Conservation (phyloP, 2,113 vertebrate genomes). For the Antigone vipio region DNA sequence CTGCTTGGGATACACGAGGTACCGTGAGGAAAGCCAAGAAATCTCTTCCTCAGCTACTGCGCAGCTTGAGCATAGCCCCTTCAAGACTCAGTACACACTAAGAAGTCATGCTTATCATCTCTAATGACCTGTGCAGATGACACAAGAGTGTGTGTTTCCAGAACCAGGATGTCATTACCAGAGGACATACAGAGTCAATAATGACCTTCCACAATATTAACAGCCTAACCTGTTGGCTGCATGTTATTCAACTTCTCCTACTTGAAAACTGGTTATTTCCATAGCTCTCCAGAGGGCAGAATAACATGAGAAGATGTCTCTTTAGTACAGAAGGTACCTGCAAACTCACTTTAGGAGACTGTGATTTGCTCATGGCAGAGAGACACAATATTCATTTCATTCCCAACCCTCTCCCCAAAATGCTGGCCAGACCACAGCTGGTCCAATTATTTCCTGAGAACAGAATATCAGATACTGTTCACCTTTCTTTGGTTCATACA, state of each 20-base stretch:
- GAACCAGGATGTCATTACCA: constrained; percentile 14
- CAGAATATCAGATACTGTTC: neutral
- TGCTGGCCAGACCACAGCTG: neutral
- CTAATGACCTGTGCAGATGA: constrained; percentile 16
- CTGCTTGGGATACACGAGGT: neutral
- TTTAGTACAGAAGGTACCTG: neutral
- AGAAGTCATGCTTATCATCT: neutral
- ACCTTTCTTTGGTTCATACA: neutral
- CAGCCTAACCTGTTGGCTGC: neutral
- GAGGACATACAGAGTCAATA: neutral
- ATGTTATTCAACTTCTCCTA: neutral
- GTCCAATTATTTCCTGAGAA: neutral
- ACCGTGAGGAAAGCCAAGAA: neutral
- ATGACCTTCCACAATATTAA: constrained; percentile 20
- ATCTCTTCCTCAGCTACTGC: neutral
- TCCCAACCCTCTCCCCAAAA: neutral
- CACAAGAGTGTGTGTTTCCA: neutral
- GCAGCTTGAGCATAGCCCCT: neutral
- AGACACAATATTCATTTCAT: neutral
- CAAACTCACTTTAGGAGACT: neutral
- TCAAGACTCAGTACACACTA: constrained; percentile 1
- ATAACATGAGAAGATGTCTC: neutral
- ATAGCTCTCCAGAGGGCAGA: neutral
- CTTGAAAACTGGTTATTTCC: neutral
- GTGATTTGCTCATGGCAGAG: neutral